These are phyloP conservation scores for Cacatua alba DNA, from an alignment of 2,113 vertebrate genomes.

Conservation along the genomic window DNA sequence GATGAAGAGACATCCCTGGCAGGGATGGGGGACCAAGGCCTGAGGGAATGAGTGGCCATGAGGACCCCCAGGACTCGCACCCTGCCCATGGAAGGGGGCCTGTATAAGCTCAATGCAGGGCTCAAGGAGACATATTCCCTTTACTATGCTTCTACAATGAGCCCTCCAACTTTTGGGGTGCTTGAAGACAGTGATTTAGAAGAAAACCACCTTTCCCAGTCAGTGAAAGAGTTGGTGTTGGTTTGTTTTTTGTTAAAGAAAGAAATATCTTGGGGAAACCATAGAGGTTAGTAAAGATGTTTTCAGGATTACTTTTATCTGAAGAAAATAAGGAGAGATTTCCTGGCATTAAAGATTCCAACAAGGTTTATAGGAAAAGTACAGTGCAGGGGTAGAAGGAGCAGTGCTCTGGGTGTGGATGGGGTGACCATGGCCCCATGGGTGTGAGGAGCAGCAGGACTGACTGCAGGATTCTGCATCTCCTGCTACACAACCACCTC, in stretches of 20 bases:
- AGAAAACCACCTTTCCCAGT: background rate
- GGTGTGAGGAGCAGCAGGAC: background rate
- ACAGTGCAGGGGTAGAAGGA: background rate
- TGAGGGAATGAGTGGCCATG: background rate
- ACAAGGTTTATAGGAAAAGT: background rate
- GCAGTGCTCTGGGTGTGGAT: accelerated
- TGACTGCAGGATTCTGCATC: accelerated
- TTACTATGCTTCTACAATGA: background rate
- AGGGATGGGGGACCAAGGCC: background rate
- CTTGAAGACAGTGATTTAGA: background rate
- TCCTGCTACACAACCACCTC: background rate
- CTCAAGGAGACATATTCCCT: background rate
- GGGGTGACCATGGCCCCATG: accelerated
- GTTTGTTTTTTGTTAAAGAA: background rate
- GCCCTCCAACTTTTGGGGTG: background rate
- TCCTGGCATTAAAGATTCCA: background rate
- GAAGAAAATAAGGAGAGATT: background rate
- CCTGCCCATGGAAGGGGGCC: background rate
- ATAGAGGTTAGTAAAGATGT: background rate
- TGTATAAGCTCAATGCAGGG: background rate
- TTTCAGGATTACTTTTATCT: background rate
- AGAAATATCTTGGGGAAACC: background rate
- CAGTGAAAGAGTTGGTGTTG: background rate
- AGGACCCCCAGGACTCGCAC: background rate
- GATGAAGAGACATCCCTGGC: background rate